Conservation (phyloP, 2,113 vertebrate species). For the Vanacampus margaritifer region DNA sequence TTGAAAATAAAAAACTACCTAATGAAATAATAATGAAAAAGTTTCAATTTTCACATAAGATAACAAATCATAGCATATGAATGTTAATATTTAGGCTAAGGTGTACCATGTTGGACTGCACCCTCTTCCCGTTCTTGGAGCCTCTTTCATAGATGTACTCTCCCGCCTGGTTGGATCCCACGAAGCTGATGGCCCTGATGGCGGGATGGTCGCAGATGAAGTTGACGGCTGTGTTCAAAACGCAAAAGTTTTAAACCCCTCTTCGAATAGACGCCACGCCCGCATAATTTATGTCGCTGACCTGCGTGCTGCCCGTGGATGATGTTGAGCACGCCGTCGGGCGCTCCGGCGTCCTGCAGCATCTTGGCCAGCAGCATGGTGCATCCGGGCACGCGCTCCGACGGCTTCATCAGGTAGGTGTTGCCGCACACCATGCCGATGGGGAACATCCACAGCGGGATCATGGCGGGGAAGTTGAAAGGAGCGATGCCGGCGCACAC, state of each 20-base stretch:
- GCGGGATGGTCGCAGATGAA: slow-evolving; percentile 94
- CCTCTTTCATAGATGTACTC: slow-evolving; percentile 83
- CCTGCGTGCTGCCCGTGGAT: slow-evolving; percentile 94
- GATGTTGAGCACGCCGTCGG: slow-evolving; percentile 89
- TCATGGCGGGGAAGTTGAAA: slow-evolving; percentile 98
- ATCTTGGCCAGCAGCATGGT: slow-evolving; percentile 91
- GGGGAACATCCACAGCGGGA: slow-evolving; percentile 98
- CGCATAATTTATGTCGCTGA: slow-evolving; percentile 40
- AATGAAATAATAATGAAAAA: too few species aligned
- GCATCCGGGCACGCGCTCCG: slow-evolving; percentile 92
- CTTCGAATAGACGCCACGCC: background rate
- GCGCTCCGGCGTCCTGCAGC: slow-evolving; percentile 90
- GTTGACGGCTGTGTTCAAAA: slow-evolving; percentile 82
- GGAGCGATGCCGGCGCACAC: slow-evolving; percentile 95
- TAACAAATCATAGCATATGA: too few species aligned
- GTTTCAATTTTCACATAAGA: too few species aligned
- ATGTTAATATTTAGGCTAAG: background rate
- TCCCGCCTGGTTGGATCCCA: slow-evolving; percentile 95
- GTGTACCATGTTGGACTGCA: slow-evolving; percentile 97
- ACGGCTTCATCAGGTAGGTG: slow-evolving; percentile 96
- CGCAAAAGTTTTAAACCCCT: slow-evolving; percentile 22
- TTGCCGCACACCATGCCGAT: slow-evolving; percentile 96
- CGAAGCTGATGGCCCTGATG: slow-evolving; percentile 97
- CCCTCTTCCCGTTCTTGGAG: slow-evolving; percentile 93
- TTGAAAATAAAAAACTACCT: too few species aligned